phyloP scores from a whole-genome alignment of 2,113 vertebrate genomes.

The Poecile atricapillus region DNA sequence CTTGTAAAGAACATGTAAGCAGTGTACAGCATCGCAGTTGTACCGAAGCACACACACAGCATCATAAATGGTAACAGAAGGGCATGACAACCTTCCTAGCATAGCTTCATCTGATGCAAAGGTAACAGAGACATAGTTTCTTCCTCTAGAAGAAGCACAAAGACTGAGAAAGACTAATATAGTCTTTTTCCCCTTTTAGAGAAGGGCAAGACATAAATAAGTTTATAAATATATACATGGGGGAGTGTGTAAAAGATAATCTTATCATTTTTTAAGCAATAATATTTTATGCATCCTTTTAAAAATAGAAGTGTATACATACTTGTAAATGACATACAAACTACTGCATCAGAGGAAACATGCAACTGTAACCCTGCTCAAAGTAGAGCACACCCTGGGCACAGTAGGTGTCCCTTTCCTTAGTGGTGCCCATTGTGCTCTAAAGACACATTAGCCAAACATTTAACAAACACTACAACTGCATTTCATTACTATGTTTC shows the following conservation, averaged over 20 bases:
- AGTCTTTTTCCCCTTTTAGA: neutral
- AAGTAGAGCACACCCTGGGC: neutral
- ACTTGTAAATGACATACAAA: neutral
- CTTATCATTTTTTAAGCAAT: neutral
- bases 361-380: neutral
- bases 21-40: fast-evolving
- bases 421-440: neutral
- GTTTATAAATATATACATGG: neutral
- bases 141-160: neutral
- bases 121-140: neutral
- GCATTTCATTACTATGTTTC: neutral
- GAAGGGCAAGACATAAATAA: neutral
- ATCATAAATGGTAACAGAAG: neutral
- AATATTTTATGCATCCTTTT: neutral
- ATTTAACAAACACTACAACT: neutral
- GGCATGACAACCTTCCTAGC: neutral
- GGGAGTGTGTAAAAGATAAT: neutral
- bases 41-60: neutral
- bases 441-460: neutral
- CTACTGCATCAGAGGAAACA: neutral
- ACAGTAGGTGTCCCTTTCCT: neutral
- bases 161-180: neutral
- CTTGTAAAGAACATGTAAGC: neutral
- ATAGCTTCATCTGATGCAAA: neutral
- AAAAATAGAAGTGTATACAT: neutral